phyloP scores from a whole-genome alignment of 1,140 invertebrate species.

The Thaumatotibia leucotreta region DNA sequence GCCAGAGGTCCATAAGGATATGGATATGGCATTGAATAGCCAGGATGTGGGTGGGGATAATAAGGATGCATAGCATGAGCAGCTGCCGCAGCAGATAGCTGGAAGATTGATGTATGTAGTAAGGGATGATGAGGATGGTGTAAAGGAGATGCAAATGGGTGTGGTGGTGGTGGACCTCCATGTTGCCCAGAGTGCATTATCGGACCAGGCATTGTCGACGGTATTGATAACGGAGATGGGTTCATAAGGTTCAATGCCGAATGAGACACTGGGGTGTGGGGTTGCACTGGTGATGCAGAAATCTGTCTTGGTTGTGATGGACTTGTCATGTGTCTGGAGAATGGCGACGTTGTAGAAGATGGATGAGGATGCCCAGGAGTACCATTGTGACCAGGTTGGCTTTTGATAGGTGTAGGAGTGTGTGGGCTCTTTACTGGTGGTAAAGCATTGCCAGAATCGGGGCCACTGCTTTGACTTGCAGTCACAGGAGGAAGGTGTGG shows the following conservation, averaged over 20 bases:
- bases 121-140: slow-evolving; percentile 81
- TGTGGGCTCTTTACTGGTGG: slow-evolving; percentile 72
- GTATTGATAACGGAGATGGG: slow-evolving; percentile 78
- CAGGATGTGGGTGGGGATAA: slow-evolving; percentile 83
- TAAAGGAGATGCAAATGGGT: slow-evolving; percentile 77
- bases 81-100: slow-evolving; percentile 76
- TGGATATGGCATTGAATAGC: slow-evolving; percentile 80
- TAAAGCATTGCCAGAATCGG: slow-evolving; percentile 47
- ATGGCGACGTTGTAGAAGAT: slow-evolving; percentile 69
- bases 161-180: slow-evolving; percentile 77
- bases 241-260: slow-evolving; percentile 80
- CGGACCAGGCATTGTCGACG: slow-evolving; percentile 81
- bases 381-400: slow-evolving; percentile 68
- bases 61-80: slow-evolving; percentile 80
- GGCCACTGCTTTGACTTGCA: slow-evolving; percentile 58
- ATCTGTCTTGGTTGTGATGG: slow-evolving; percentile 67
- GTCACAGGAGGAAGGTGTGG: slow-evolving; percentile 59
- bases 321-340: slow-evolving; percentile 70
- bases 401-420: slow-evolving; percentile 72
- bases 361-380: slow-evolving; percentile 66
- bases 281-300: slow-evolving; percentile 72
- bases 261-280: slow-evolving; percentile 73
- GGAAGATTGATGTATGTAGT: slow-evolving; percentile 82
- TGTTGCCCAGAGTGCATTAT: slow-evolving; percentile 84
- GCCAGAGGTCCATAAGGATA: slow-evolving; percentile 84